Percentiles rank a stretch among this genome's conserved stretches.
Evolutionary conservation across 2,113 vertebrate species (phyloP).

Genomic region (Daubentonia madagascariensis): DNA sequence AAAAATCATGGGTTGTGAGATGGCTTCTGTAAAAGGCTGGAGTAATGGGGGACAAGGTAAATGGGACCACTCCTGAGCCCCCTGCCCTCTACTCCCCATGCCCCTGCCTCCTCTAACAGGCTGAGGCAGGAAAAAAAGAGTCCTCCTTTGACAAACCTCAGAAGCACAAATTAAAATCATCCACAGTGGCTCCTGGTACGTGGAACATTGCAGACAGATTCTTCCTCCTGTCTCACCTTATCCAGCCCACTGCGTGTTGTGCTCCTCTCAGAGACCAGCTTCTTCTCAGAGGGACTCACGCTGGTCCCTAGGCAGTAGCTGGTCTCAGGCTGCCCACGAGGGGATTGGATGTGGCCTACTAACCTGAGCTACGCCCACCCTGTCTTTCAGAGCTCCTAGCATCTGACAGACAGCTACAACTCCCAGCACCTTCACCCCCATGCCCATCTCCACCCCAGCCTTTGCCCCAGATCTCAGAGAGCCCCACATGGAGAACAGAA

Average conservation of each 20-base stretch:
- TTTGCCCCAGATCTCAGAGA: neutral
- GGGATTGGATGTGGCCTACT: neutral
- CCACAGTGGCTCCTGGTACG: neutral
- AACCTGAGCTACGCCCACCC: neutral
- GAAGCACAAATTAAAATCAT: no score
- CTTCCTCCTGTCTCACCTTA: neutral
- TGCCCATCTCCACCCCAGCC: neutral
- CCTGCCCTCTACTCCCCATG: neutral
- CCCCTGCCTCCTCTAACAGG: neutral
- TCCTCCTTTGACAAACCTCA: neutral
- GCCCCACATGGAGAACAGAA: neutral
- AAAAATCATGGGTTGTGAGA: neutral
- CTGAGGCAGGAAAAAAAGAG: neutral
- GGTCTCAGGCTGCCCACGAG: neutral
- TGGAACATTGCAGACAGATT: neutral
- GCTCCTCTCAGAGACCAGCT: neutral
- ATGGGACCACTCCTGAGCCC: neutral
- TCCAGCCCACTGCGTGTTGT: neutral
- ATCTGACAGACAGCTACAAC: neutral
- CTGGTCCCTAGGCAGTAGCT: neutral
- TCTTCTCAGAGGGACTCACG: rapidly evolving
- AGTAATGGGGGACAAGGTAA: neutral
- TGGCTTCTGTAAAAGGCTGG: neutral
- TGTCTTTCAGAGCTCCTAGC: neutral
- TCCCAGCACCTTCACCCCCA: neutral